Evolutionary conservation across 2,113 vertebrate genomes (phyloP).

Genomic region (Mus pahari): DNA sequence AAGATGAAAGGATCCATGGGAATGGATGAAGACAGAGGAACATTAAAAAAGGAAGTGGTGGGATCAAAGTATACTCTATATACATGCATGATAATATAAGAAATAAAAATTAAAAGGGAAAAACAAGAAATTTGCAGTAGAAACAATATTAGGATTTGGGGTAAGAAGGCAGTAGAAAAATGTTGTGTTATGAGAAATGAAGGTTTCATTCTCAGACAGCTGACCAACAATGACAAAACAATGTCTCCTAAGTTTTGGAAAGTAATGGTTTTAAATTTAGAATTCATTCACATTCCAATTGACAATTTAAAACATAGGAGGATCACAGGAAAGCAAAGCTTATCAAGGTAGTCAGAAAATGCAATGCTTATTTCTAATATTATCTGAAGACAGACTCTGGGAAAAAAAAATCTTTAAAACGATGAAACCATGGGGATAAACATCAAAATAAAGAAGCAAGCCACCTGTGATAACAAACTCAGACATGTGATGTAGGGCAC

Average conservation of each 20-base stretch:
- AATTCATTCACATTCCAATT: constrained; percentile 27
- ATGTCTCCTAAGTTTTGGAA: neutral
- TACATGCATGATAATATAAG: neutral
- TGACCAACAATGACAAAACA: neutral
- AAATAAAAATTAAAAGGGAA: constrained; percentile 8
- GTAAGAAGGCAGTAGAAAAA: neutral
- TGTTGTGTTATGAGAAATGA: neutral
- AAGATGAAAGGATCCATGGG: neutral
- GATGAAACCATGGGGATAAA: neutral
- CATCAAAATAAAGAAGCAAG: neutral
- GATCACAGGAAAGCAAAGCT: neutral
- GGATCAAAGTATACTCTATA: neutral
- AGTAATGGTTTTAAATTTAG: constrained; percentile 22
- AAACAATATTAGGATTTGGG: neutral
- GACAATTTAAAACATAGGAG: neutral
- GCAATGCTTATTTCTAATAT: neutral
- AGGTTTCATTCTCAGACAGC: neutral
- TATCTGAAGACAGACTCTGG: neutral
- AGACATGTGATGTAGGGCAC: neutral
- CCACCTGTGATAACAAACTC: neutral
- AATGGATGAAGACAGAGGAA: neutral
- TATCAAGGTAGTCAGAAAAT: constrained; percentile 13
- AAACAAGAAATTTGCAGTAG: neutral
- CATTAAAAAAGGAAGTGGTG: neutral
- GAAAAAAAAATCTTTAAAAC: neutral